These are phyloP conservation scores for Drosophila eugracilis DNA, from an alignment of 1,140 invertebrate genomes.

Conservation along the genomic window DNA sequence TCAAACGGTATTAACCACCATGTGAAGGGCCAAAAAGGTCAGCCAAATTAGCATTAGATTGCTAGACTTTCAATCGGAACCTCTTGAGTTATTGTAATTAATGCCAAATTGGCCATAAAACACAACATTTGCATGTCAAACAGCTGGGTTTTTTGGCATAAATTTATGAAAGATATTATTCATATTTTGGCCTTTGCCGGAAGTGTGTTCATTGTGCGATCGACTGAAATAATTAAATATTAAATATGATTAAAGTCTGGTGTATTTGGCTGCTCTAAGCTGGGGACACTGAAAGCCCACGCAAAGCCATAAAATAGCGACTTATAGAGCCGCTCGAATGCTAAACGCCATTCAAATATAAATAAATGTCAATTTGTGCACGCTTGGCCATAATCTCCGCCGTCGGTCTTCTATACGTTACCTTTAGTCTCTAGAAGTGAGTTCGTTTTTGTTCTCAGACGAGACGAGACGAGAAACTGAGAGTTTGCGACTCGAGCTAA, in stretches of 20 bases:
- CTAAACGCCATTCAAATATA: slow-evolving; percentile 81
- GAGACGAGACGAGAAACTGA: neutral
- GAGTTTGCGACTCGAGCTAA: slow-evolving; percentile 37
- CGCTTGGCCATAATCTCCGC: slow-evolving; percentile 71
- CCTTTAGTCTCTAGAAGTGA: slow-evolving; percentile 8
- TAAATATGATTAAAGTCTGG: slow-evolving; percentile 73
- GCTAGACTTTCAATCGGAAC: slow-evolving; percentile 56
- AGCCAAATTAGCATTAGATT: slow-evolving; percentile 50
- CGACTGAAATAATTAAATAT: slow-evolving; percentile 81
- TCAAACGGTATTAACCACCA: slow-evolving; percentile 18
- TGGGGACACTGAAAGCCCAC: slow-evolving; percentile 43
- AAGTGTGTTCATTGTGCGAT: slow-evolving; percentile 74
- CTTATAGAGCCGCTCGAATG: slow-evolving; percentile 64
- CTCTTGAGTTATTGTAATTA: slow-evolving; percentile 76
- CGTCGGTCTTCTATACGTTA: neutral
- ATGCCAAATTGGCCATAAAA: slow-evolving; percentile 83
- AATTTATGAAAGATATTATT: slow-evolving; percentile 58
- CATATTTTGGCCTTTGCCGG: slow-evolving; percentile 55
- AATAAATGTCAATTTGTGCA: slow-evolving; percentile 81
- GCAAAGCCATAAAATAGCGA: slow-evolving; percentile 67
- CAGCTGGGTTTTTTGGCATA: slow-evolving; percentile 53
- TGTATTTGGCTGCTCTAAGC: slow-evolving; percentile 16
- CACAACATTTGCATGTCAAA: slow-evolving; percentile 83
- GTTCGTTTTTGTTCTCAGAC: slow-evolving; percentile 41
- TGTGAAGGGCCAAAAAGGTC: slow-evolving; percentile 52